Evolutionary conservation across 1,140 invertebrate species (phyloP).

Genomic region (Bicyclus anynana): DNA sequence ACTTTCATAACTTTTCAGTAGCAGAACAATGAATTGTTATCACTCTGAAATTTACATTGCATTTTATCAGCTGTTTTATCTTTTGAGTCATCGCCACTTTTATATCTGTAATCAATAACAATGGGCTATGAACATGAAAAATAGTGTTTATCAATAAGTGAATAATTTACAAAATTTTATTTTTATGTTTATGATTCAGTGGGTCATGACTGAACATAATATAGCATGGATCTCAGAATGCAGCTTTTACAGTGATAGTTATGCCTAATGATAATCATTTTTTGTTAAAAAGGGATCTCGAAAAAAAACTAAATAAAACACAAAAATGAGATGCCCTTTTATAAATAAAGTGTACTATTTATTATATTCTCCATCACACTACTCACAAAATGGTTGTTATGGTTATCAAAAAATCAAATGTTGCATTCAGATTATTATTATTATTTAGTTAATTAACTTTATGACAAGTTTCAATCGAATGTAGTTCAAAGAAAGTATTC

Average conservation of each 20-base stretch:
- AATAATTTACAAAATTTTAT: conserved; percentile 64
- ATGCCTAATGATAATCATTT: conserved; percentile 38
- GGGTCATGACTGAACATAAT: conserved; percentile 69
- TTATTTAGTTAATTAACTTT: too few relatives aligned
- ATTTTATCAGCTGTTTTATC: conserved; percentile 60
- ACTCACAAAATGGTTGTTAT: conserved; percentile 71
- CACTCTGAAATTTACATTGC: conserved; percentile 50
- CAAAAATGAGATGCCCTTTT: conserved; percentile 35
- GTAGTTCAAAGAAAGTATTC: conserved; percentile 71
- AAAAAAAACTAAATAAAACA: conserved; percentile 10
- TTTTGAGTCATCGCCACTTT: conserved; percentile 44
- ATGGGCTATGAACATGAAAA: conserved; percentile 67
- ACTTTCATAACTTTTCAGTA: conserved; percentile 41
- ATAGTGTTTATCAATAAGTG: conserved; percentile 47
- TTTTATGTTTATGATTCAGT: conserved; percentile 68
- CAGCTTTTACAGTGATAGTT: conserved; percentile 60
- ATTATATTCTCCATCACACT: conserved; percentile 64
- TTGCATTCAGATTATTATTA: conserved; percentile 75
- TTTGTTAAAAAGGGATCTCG: conserved; percentile 34
- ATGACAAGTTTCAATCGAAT: conserved; percentile 71
- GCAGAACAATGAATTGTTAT: conserved; percentile 38
- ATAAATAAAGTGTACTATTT: conserved; percentile 53
- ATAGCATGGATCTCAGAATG: conserved; percentile 75
- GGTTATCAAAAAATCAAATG: conserved; percentile 65
- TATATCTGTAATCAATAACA: conserved; percentile 46